Percentiles rank a stretch among this genome's conserved stretches.
Conservation (phyloP, 2,797 vertebrate species). For the Myripristis jacobus region DNA sequence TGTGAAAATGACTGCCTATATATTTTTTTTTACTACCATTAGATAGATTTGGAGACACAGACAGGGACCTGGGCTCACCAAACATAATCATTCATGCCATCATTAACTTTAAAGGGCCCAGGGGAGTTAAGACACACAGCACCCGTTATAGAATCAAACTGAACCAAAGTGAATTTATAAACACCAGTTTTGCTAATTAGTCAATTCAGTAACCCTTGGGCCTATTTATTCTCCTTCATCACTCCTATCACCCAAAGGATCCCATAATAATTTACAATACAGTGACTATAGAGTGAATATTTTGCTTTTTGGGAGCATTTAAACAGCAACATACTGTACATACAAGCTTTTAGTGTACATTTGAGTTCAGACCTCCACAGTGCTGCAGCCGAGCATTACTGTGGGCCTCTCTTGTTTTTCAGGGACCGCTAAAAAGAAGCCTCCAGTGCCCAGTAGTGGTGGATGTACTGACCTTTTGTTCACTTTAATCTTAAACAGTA, state of each 20-base stretch:
- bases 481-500: conserved; percentile 43
- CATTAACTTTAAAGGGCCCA: background rate
- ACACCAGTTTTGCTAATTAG: background rate
- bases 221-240: conserved; percentile 27
- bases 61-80: too few relatives aligned
- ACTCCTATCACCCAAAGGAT: conserved; percentile 21
- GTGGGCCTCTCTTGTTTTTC: background rate
- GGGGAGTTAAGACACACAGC: background rate
- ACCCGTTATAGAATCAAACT: background rate
- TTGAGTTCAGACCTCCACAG: background rate
- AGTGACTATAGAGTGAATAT: background rate
- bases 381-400: background rate
- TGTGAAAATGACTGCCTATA: background rate
- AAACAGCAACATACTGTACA: background rate
- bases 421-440: conserved; percentile 9
- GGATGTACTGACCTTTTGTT: conserved; percentile 36
- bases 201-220: conserved; percentile 3
- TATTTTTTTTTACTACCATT: background rate
- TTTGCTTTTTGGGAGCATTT: too few relatives aligned
- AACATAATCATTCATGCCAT: background rate
- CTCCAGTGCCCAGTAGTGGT: conserved; percentile 12
- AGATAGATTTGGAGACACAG: background rate
- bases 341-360: background rate
- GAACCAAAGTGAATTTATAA: background rate
- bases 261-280: background rate